Evolutionary conservation across 2,797 vertebrate genomes (phyloP), one percentile per base, ranked within the genome.

Genomic region (Bradypodion ventrale): DNA sequence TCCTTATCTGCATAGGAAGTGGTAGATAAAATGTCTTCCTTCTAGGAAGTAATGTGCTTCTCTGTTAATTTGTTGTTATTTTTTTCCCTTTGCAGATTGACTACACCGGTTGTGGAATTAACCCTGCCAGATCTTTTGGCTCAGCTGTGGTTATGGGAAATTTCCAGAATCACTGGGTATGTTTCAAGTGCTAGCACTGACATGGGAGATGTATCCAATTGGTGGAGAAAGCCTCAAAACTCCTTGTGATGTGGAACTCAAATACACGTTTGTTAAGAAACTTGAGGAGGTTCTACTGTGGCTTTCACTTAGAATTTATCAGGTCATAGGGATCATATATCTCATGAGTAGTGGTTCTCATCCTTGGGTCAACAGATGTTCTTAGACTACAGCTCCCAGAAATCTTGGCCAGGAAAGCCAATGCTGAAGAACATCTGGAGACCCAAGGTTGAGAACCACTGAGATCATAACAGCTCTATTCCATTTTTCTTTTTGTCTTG

Each of bases 91-190:
- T 19, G 35, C 92, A 99, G 98, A 99, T 99, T 56, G 99, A 98
- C 92, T 99, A 97, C 94, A 99, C 98, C 0, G 98, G 98, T 78
- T 99, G 98, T 5, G 96, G 98, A 27, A 99, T 99, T 89, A 99
- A 99, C 85, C 98, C 98, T 0, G 98, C 98, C n/a, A 97, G 98
- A 52, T 99, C 98, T 59, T 99, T 99, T 0, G 98, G 98, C 27
- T 98, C 98, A 0, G 98, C 98, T 0, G 91, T 99, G 91, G 95
- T 99, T 86, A 86, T 96, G 23, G 94, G 91, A 44, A 19, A 97
- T 84, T 99, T 98, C 86, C 89, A 84, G 21, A 69, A 99, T 87
- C 98, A 99, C 94, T 99, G 98, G 98, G 98, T 99, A 94, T 96
- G 97, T 90, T 21, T 74, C 37, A 65, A 13, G 25, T 21, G 6